A percentile compares a stretch with the other conserved stretches of the same genome.
These are phyloP conservation scores for Drosophila quasianomalipes DNA, from an alignment of 2,888 invertebrate species.

Conservation along the genomic window DNA sequence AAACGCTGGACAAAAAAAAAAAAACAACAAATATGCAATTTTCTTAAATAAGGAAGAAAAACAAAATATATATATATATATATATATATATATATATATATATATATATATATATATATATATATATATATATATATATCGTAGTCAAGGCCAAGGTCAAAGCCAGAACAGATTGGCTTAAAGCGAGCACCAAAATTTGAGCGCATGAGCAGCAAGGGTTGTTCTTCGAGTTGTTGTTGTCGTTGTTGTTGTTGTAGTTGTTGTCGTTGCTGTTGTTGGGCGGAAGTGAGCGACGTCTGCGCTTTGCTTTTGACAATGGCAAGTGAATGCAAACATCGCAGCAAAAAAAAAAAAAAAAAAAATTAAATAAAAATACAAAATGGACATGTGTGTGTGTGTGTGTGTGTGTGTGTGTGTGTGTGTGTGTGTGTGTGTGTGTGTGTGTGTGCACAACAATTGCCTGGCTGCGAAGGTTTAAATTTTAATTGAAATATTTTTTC, in stretches of 20 bases:
- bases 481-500: slow-evolving; percentile 55
- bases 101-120: too few species aligned
- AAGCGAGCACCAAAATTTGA: slow-evolving; percentile 16
- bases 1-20: too few species aligned
- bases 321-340: slow-evolving; percentile 71
- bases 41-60: neutral
- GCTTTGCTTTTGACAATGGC: slow-evolving; percentile 67
- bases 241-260: neutral
- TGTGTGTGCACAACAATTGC: slow-evolving; percentile 47
- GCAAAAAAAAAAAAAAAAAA: slow-evolving; percentile 1
- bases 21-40: neutral
- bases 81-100: neutral
- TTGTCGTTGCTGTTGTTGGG: slow-evolving; percentile 35
- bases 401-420: slow-evolving; percentile 31
- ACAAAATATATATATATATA: too few species aligned
- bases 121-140: neutral
- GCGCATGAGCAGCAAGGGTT: slow-evolving; percentile 17
- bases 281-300: slow-evolving; percentile 68
- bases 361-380: slow-evolving; percentile 2
- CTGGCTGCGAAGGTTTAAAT: slow-evolving; percentile 58
- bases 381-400: slow-evolving; percentile 22
- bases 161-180: slow-evolving; percentile 47
- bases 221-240: neutral
- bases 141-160: slow-evolving; percentile 58
- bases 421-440: slow-evolving; percentile 35